These are phyloP conservation scores for Agrochola circellaris DNA, from an alignment of 2,888 invertebrate species.

Conservation along the genomic window DNA sequence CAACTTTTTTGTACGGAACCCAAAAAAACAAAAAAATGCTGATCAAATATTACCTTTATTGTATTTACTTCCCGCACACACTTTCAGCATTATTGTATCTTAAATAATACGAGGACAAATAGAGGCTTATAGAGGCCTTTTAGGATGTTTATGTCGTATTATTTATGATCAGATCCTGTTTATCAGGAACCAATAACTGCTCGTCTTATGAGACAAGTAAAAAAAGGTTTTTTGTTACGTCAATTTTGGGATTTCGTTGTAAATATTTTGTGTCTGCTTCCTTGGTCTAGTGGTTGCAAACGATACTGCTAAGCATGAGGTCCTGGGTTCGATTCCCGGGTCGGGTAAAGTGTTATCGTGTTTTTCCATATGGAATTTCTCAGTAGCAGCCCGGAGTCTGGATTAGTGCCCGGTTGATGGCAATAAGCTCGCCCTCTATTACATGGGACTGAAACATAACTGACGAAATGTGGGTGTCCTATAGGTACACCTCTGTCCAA, in stretches of 20 bases:
- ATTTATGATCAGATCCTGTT: slow-evolving; percentile 9
- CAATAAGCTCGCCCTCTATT: no score
- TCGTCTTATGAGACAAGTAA: slow-evolving; percentile 19
- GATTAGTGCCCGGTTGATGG: no score
- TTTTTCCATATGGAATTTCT: no score
- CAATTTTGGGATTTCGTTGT: slow-evolving; percentile 12
- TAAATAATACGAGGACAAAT: slow-evolving; percentile 23
- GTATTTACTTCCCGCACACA: slow-evolving; percentile 24
- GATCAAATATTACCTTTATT: slow-evolving; percentile 32
- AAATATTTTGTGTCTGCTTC: not conserved
- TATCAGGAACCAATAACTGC: slow-evolving; percentile 8
- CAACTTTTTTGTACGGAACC: not conserved
- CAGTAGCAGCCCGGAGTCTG: no score
- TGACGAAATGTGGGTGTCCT: no score
- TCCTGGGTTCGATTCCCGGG: no score
- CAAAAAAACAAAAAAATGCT: slow-evolving; percentile 14
- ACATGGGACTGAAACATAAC: no score
- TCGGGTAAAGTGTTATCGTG: no score
- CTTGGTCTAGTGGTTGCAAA: no score
- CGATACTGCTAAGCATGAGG: no score
- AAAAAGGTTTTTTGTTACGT: slow-evolving; percentile 1
- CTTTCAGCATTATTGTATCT: slow-evolving; percentile 20
- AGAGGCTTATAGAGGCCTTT: slow-evolving; percentile 8
- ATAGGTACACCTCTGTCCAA: no score
- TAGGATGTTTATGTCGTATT: slow-evolving; percentile 10